A percentile compares a stretch with the other conserved stretches of the same genome.
Evolutionary conservation across 1,140 invertebrate genomes (phyloP).

Genomic region (Aphelinus certus): DNA sequence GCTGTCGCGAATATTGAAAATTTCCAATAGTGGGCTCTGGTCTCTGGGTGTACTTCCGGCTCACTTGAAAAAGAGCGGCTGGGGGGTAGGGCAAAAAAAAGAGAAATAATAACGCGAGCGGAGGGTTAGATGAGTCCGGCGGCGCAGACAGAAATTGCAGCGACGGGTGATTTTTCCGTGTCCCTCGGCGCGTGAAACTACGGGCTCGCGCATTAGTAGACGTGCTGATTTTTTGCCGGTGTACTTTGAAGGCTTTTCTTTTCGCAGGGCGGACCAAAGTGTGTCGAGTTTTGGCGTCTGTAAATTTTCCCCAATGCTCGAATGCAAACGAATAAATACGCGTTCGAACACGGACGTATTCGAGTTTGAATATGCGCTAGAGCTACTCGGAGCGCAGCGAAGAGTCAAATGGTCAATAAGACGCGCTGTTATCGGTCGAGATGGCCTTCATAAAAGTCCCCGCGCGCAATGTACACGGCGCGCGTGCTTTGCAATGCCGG

Average conservation of each 20-base stretch:
- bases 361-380: too few species aligned
- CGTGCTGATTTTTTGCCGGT: conserved; percentile 7
- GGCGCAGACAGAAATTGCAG: conserved; percentile 16
- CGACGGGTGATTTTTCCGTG: conserved; percentile 6
- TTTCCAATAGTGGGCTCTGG: not conserved
- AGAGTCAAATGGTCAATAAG: too few species aligned
- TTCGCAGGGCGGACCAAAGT: not conserved
- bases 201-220: not conserved
- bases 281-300: too few species aligned
- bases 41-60: not conserved
- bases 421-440: too few species aligned
- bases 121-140: not conserved
- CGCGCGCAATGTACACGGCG: too few species aligned
- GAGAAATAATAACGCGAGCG: too few species aligned
- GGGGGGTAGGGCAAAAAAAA: too few species aligned
- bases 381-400: too few species aligned
- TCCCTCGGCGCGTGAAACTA: conserved; percentile 3
- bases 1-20: not conserved
- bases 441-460: too few species aligned
- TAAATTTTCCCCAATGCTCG: conserved; percentile 3
- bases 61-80: not conserved
- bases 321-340: too few species aligned
- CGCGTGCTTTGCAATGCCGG: too few species aligned
- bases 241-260: not conserved
- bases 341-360: too few species aligned